Percentiles rank a stretch among this genome's conserved stretches.
Conservation (phyloP, 2,797 vertebrate species). For the Calcarius lapponicus region DNA sequence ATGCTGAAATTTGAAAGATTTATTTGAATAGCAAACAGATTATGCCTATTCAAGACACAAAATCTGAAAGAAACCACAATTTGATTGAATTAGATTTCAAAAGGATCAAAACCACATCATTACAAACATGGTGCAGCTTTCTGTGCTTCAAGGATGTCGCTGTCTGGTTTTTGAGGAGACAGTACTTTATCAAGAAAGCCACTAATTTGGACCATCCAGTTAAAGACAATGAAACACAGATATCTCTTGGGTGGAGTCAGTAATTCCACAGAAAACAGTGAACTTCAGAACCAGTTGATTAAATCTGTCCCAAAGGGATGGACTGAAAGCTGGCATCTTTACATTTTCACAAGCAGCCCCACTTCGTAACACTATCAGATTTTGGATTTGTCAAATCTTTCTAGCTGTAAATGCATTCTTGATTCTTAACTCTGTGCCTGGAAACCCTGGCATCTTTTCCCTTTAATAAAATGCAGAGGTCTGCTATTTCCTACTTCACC, state of each 20-base stretch:
- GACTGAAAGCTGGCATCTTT: background rate
- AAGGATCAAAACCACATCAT: background rate
- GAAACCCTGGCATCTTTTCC: background rate
- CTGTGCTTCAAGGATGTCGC: background rate
- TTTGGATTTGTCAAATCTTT: background rate
- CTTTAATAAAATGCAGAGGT: background rate
- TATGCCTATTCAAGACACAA: background rate
- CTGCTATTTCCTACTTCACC: background rate
- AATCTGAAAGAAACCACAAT: background rate
- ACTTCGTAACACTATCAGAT: background rate
- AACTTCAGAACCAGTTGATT: background rate
- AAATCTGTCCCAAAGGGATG: background rate
- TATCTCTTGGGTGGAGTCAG: background rate
- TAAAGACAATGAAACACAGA: background rate
- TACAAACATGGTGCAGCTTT: background rate
- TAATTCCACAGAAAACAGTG: background rate
- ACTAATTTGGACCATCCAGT: background rate
- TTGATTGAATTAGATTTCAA: background rate
- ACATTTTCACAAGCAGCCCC: background rate
- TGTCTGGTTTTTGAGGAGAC: background rate
- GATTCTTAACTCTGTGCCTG: background rate
- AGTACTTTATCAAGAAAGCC: background rate
- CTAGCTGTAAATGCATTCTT: background rate
- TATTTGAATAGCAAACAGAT: background rate
- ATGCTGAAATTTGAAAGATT: background rate